A percentile compares a stretch with the other conserved stretches of the same genome.
Conservation (phyloP, 1,140 invertebrate genomes). For the Littorina saxatilis region DNA sequence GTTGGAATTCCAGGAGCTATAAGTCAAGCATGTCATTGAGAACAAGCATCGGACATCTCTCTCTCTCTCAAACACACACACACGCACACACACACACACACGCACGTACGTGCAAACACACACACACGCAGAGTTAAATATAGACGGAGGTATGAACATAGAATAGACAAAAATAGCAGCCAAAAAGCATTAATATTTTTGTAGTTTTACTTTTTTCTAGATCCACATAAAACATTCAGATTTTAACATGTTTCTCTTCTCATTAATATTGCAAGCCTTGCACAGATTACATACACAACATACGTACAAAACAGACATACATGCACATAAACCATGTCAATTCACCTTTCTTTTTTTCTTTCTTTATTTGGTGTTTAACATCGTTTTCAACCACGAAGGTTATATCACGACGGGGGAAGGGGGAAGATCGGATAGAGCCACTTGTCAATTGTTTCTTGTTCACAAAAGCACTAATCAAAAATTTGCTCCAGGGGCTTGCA, state of each 20-base stretch:
- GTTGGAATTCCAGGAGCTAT: too few relatives aligned
- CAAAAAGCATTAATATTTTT: conserved; percentile 63
- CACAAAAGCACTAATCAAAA: too few relatives aligned
- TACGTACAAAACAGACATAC: conserved; percentile 32
- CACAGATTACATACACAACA: conserved; percentile 25
- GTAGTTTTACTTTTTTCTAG: conserved; percentile 38
- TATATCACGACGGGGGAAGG: too few relatives aligned
- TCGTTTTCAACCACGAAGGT: too few relatives aligned
- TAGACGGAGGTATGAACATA: not conserved
- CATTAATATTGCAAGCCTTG: conserved; percentile 30
- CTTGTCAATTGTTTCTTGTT: too few relatives aligned
- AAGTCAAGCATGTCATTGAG: too few relatives aligned
- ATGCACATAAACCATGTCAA: conserved; percentile 15
- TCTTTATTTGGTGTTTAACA: too few relatives aligned
- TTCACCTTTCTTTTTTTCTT: too few relatives aligned
- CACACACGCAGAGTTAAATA: not conserved
- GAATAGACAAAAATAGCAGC: not conserved
- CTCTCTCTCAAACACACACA: not conserved
- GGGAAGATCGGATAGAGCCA: too few relatives aligned
- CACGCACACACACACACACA: not conserved
- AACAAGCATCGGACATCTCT: not conserved
- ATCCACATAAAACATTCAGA: conserved; percentile 39
- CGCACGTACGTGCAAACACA: not conserved
- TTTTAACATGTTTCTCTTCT: conserved; percentile 33
- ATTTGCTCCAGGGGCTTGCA: too few relatives aligned